Evolutionary conservation across 2,113 vertebrate genomes (phyloP), one percentile per base, ranked within the genome.

Genomic region (Onychostoma macrolepis): DNA sequence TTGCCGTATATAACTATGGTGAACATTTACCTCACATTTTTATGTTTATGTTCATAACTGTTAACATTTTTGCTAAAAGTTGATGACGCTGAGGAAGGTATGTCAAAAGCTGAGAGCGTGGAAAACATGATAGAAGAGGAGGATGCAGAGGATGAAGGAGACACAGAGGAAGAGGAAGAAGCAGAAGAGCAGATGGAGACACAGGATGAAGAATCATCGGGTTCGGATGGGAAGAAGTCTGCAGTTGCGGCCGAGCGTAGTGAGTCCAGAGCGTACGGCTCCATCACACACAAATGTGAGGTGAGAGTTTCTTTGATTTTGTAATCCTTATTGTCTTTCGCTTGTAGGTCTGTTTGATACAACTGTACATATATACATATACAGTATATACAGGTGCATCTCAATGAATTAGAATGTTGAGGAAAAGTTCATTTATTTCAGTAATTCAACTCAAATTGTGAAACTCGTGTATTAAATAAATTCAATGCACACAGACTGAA

Each of bases 251-350:
- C 95, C 2, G 96, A 95, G 92, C 94, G 98, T 36, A 97, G 95
- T 0, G 98, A 99, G 91, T 98, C 98, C 0, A 97, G 97, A 88
- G 95, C 96, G 6, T 99, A 99, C 0, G 96, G 98, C 91, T 98
- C 98, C 0, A 92, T 98, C 92, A 99, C 96, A 0, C 98, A 99
- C 94, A 97, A 97, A 93, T 99, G 98, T 0, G 96, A 97, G 97
- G 98, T 99, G 91, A 95, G 95, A 75, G 4, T 24, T 41, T 33
- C 26, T 45, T 28, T 10, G 19, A 1, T 50, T 76, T n/a, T 36
- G n/a, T 75, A 2, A 41, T 63, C 38, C 50, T 80, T 33, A 24
- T 50, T 43, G 7, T n/a, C 43, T 50, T 41, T 53, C 17, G 17
- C 21, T n/a, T 87, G 53, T 71, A 41, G n/a, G 69, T 45, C 61